Conservation (phyloP, 2,113 vertebrate species). For the Cheirogaleus medius region DNA sequence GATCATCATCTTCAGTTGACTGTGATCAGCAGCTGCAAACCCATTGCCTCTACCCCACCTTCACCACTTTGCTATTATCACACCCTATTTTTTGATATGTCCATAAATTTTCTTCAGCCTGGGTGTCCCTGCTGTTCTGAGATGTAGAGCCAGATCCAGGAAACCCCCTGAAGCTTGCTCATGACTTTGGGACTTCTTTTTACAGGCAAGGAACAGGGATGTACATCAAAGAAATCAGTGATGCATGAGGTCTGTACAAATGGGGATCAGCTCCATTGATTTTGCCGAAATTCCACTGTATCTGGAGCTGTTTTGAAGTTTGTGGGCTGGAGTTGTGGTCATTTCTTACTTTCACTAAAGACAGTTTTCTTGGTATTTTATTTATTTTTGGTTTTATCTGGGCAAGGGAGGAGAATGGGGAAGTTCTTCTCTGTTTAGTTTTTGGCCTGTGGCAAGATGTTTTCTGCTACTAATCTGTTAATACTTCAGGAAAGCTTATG, state of each 20-base stretch:
- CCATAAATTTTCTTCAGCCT: background rate
- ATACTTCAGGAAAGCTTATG: background rate
- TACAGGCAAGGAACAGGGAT: background rate
- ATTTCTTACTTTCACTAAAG: background rate
- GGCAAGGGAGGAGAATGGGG: background rate
- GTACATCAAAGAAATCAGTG: background rate
- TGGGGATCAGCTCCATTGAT: background rate
- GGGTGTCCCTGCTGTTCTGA: background rate
- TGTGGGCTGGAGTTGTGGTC: background rate
- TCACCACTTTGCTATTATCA: background rate
- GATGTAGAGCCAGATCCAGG: background rate
- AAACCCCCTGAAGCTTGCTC: background rate
- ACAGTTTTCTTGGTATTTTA: background rate
- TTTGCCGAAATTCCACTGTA: background rate
- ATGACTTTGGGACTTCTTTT: background rate
- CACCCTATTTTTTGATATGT: background rate
- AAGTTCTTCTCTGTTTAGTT: background rate
- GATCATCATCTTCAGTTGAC: background rate
- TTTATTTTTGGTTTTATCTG: background rate
- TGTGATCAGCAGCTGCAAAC: background rate
- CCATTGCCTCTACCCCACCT: fast-evolving
- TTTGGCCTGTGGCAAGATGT: background rate
- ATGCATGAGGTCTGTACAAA: background rate
- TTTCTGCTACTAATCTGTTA: background rate
- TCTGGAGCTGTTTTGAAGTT: background rate